Evolutionary conservation across 2,888 invertebrate species (phyloP).

Genomic region (Nymphalis c-album): DNA sequence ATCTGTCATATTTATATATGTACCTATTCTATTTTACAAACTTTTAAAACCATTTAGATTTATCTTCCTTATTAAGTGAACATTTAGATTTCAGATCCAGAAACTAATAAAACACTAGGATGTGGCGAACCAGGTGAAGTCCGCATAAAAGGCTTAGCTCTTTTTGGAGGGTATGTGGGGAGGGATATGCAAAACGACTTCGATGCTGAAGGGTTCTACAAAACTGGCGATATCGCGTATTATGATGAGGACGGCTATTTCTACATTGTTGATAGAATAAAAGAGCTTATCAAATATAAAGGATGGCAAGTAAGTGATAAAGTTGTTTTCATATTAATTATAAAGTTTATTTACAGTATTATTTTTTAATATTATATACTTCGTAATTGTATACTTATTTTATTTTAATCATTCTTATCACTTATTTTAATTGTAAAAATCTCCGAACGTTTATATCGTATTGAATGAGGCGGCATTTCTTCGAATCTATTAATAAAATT

Average conservation of each 20-base stretch:
- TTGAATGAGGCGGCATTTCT: too few species aligned
- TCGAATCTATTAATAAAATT: too few species aligned
- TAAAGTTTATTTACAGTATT: too few species aligned
- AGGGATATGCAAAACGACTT: conserved; percentile 50
- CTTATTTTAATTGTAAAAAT: too few species aligned
- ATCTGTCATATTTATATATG: too few species aligned
- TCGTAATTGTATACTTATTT: too few species aligned
- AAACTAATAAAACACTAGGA: conserved; percentile 56
- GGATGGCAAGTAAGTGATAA: conserved; percentile 56
- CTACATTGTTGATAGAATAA: conserved; percentile 62
- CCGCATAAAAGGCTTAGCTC: conserved; percentile 56
- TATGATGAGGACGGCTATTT: conserved; percentile 65
- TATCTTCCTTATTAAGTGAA: too few species aligned
- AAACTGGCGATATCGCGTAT: conserved; percentile 65
- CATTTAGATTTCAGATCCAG: conserved; percentile 59
- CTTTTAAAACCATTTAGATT: not conserved
- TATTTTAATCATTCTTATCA: too few species aligned
- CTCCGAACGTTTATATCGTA: too few species aligned
- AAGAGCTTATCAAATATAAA: conserved; percentile 69
- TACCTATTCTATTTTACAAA: not conserved
- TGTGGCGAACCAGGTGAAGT: conserved; percentile 61
- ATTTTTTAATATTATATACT: too few species aligned
- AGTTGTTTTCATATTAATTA: too few species aligned
- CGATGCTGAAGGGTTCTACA: conserved; percentile 64
- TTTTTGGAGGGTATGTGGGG: conserved; percentile 62